Evolutionary conservation across 2,888 invertebrate genomes (phyloP), one percentile per base, ranked within the genome.

Genomic region (Baccha elongata): DNA sequence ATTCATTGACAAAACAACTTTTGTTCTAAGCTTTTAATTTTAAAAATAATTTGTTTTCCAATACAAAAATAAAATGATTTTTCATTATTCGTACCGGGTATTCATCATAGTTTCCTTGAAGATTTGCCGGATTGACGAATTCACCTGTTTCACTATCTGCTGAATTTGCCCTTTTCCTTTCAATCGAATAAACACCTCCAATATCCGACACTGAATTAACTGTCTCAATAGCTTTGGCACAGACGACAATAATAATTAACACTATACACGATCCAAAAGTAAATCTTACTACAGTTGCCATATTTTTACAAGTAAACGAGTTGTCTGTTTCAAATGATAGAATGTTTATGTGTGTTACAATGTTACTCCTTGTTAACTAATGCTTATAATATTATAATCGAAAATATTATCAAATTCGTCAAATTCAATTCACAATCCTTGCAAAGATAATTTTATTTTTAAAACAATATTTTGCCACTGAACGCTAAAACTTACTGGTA

Each of bases 401-500:
- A 23, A 10, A 37, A 10, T n/a, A 1, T 6, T 1, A 37, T 15
- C 8, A 10, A 3, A 15, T 23, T 55, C 13, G 7, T 23, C 1
- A 37, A 40, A 11, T 2, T 13, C 7, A 37, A 37, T 53, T 37
- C 8, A 37, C 35, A 13, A 7, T 55, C 1, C 13, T 32, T 13
- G 0, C 19, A n/a, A 21, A 13, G 13, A 37, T 55, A 21, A 23
- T 5, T 23, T 3, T 37, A 10, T 37, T 55, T 55, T 52, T 50
- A 8, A 7, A 35, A 21, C 19, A 5, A 11, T 52, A 37, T 21
- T 13, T 37, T 37, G 50, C 67, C 67, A 50, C 19, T 55, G 48
- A 37, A 15, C 37, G 53, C 10, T 55, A 65, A 76, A 76, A 76
- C 72, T 62, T 10, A 72, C 64, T 83, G 76, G 72, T 83, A 68